These are phyloP conservation scores for Synanceia verrucosa DNA, from an alignment of 2,797 vertebrate species.

Conservation along the genomic window DNA sequence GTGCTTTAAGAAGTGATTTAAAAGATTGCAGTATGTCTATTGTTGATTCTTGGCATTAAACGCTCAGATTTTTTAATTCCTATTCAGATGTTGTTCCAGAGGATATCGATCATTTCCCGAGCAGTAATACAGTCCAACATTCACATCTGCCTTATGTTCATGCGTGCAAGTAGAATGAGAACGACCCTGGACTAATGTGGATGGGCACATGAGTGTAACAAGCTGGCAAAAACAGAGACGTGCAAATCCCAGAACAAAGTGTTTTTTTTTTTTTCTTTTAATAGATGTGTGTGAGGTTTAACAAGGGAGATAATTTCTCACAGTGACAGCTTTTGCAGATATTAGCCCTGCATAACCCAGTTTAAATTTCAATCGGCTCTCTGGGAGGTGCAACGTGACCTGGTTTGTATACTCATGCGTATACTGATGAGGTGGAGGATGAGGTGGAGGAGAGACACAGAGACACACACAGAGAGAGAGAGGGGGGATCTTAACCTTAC, in stretches of 20 bases:
- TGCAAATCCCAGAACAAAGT: slow-evolving; percentile 25
- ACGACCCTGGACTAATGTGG: slow-evolving; percentile 23
- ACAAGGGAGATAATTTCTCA: slow-evolving; percentile 49
- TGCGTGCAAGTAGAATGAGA: slow-evolving; percentile 14
- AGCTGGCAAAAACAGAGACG: slow-evolving; percentile 24
- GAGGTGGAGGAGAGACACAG: slow-evolving; percentile 6
- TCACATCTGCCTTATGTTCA: slow-evolving; percentile 50
- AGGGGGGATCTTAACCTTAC: not conserved
- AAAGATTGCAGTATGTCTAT: slow-evolving; percentile 23
- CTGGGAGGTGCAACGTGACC: slow-evolving; percentile 49
- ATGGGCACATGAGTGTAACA: slow-evolving; percentile 6
- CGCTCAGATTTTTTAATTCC: slow-evolving; percentile 18
- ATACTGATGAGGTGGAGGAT: slow-evolving; percentile 51
- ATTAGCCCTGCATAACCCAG: slow-evolving; percentile 45
- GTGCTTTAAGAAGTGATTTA: slow-evolving; percentile 25
- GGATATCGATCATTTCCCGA: slow-evolving; percentile 25
- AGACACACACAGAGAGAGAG: not conserved
- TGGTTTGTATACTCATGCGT: slow-evolving; percentile 56
- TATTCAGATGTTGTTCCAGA: slow-evolving; percentile 33
- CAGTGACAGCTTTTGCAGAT: slow-evolving; percentile 33
- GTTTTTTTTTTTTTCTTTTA: not conserved
- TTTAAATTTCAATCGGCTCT: slow-evolving; percentile 54
- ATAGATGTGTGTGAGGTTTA: slow-evolving; percentile 27
- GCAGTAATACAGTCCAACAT: slow-evolving; percentile 18
- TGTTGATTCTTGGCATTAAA: slow-evolving; percentile 41